Evolutionary conservation across 1,140 invertebrate species (phyloP), one percentile per base, ranked within the genome.

Genomic region (Pogonomyrmex barbatus): DNA sequence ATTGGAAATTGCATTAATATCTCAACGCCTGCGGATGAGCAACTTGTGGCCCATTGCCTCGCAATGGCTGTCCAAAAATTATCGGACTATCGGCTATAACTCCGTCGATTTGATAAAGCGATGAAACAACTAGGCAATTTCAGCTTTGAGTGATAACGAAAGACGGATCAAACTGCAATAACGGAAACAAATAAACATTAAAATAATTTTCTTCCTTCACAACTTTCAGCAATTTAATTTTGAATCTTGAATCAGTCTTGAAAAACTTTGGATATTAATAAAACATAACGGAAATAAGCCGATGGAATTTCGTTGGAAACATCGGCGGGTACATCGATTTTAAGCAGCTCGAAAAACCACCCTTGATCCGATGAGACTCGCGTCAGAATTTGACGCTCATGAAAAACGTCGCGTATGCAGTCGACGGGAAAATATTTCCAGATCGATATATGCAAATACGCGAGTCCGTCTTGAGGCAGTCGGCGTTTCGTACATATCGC

Each of bases 1-100:
- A 10, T 65, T 79, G 67, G 30, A 45, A 81, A 81, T 81, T 81
- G 39, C 24, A 14, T 81, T 81, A 54, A 56, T 47, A 42, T 81
- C 70, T 81, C 54, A 75, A 50, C 33, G n/a, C 14, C 33, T 33
- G 36, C 30, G 50, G 58, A 78, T 50, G 42, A 50, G 17, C 33
- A 65, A 36, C 58, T 77, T 47, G 60, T 36, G 30, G 45, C 17
- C 52, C 8, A 24, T 78, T 36, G 6, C 42, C 47, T 78, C 1
- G 24, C 8, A 14, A 47, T 10, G 33, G 24, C 24, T 77, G 17
- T 36, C 17, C 33, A 45, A 60, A 60, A 58, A 58, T 76, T 76
- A 76, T 9, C 12, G n/a, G 36, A 6, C 8, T 33, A 17, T 60
- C 36, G 0, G 4, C 36, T 42, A 4, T 12, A 60, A 60, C 42